Evolutionary conservation across 2,113 vertebrate species (phyloP).

Genomic region (Lethenteron camtschaticum): DNA sequence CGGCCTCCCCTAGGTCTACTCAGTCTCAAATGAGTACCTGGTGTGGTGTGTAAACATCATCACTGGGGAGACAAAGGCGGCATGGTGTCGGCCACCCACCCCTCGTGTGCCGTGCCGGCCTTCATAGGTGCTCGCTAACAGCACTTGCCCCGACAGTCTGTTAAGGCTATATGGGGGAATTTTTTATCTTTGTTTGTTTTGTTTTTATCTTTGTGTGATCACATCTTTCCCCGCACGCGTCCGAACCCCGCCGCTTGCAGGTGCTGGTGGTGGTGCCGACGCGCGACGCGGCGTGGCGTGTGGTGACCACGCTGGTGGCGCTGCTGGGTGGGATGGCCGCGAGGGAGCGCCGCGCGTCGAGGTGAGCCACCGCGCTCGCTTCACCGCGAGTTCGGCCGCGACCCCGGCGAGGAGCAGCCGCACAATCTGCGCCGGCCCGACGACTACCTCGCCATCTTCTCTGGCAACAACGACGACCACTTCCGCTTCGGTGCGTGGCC

Average conservation of each 20-base stretch:
- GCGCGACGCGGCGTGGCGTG: conserved; percentile 42
- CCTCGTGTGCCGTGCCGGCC: too few species aligned
- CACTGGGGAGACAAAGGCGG: too few species aligned
- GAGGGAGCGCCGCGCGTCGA: conserved; percentile 27
- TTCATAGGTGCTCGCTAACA: too few species aligned
- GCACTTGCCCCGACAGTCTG: too few species aligned
- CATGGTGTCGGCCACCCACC: too few species aligned
- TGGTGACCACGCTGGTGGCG: conserved; percentile 50
- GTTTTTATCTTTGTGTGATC: background rate
- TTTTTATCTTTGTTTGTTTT: too few species aligned
- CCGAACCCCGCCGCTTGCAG: conserved; percentile 16
- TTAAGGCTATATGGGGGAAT: too few species aligned
- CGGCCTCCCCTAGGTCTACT: too few species aligned
- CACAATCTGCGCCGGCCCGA: conserved; percentile 57
- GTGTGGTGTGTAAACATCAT: too few species aligned
- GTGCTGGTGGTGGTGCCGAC: conserved; percentile 72
- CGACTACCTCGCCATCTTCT: conserved; percentile 61
- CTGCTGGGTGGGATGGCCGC: conserved; percentile 44
- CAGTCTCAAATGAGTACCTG: too few species aligned
- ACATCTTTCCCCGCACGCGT: background rate
- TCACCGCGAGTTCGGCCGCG: conserved; percentile 65
- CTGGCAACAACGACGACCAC: conserved; percentile 84
- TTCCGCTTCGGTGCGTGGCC: conserved; percentile 56
- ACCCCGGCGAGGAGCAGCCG: conserved; percentile 29
- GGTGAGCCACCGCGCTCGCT: conserved; percentile 78